phyloP scores from a whole-genome alignment of 2,888 invertebrate species.

The Chrysopilus asiliformis region DNA sequence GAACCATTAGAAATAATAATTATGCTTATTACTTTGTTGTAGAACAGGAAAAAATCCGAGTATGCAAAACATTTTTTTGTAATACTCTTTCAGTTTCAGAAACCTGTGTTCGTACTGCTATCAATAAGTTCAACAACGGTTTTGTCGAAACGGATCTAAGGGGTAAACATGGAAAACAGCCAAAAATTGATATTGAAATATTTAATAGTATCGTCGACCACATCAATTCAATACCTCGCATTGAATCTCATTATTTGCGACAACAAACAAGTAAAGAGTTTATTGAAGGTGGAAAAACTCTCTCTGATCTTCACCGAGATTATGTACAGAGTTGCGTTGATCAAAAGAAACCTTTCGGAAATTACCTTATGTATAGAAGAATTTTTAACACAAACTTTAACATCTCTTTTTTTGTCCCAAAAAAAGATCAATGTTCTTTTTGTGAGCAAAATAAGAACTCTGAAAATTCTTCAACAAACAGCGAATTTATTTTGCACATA shows the following conservation, averaged over 20 bases:
- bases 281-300: conserved; percentile 20
- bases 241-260: conserved; percentile 19
- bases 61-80: too few species aligned
- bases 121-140: background rate
- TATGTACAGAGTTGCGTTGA: conserved; percentile 16
- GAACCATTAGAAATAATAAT: too few species aligned
- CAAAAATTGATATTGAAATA: background rate
- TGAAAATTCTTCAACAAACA: too few species aligned
- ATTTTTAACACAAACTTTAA: conserved; percentile 14
- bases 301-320: conserved; percentile 20
- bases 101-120: too few species aligned
- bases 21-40: too few species aligned
- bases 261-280: conserved; percentile 17
- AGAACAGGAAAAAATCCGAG: too few species aligned
- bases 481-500: too few species aligned
- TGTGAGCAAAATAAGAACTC: too few species aligned
- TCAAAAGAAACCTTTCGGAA: conserved; percentile 11
- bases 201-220: background rate
- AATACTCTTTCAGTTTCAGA: too few species aligned
- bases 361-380: conserved; percentile 12
- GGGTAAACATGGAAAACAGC: background rate
- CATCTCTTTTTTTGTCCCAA: conserved; percentile 12
- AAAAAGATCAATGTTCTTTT: conserved; percentile 18
- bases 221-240: conserved; percentile 16
- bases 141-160: background rate